Percentiles rank a stretch among this genome's conserved stretches.
Evolutionary conservation across 2,113 vertebrate genomes (phyloP).

Genomic region (Eulemur rufifrons): DNA sequence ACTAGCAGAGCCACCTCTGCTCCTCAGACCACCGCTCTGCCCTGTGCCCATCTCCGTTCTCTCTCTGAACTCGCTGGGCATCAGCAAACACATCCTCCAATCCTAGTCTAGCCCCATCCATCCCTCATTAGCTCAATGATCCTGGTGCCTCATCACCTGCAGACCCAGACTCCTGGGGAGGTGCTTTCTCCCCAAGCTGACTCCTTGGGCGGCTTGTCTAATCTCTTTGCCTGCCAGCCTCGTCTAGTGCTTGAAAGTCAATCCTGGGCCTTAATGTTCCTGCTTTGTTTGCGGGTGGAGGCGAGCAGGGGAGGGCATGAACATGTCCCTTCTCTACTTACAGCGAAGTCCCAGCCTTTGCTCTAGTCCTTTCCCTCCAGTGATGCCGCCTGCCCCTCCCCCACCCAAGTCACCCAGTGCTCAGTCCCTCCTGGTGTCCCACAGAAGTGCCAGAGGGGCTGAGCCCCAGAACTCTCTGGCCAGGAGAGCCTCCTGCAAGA

Average conservation of each 20-base stretch:
- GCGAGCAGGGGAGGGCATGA: background rate
- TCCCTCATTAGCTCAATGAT: background rate
- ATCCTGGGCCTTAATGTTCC: background rate
- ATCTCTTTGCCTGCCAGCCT: background rate
- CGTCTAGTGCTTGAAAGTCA: background rate
- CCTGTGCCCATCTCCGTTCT: background rate
- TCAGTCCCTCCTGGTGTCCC: background rate
- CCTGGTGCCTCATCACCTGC: no score
- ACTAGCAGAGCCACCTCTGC: background rate
- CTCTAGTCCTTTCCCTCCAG: fast-evolving
- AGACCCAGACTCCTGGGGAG: background rate
- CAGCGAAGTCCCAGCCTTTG: background rate
- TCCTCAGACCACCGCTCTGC: background rate
- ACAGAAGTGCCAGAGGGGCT: background rate
- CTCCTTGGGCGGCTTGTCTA: background rate
- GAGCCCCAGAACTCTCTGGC: background rate
- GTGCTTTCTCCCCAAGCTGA: fast-evolving
- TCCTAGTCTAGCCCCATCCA: background rate
- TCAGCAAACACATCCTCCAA: background rate
- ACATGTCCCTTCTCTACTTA: background rate
- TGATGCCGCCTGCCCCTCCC: fast-evolving
- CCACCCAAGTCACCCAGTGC: fast-evolving
- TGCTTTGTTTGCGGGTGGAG: background rate
- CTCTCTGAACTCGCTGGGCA: background rate
- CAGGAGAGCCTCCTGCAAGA: background rate